Conservation (phyloP, 2,888 invertebrate species). For the Ectropis crepuscularia region DNA sequence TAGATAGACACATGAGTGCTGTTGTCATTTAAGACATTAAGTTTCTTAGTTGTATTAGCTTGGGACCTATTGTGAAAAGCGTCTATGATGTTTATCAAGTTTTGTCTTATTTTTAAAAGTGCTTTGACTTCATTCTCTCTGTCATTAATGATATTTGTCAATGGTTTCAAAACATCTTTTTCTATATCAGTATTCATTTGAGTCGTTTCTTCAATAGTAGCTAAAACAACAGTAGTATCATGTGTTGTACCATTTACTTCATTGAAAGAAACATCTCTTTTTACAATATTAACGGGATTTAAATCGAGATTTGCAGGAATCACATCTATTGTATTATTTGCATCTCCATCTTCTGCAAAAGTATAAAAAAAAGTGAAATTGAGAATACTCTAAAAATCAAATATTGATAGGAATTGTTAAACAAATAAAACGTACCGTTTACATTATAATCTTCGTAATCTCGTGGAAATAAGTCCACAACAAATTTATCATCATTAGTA, state of each 20-base stretch:
- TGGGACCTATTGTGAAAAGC: constrained; percentile 38
- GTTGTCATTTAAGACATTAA: constrained; percentile 26
- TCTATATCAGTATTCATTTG: constrained; percentile 41
- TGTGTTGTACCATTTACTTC: constrained; percentile 18
- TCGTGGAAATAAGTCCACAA: constrained; percentile 48
- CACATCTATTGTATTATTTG: constrained; percentile 25
- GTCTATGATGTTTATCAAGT: constrained; percentile 52
- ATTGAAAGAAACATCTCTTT: constrained; percentile 52
- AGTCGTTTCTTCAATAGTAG: constrained; percentile 17
- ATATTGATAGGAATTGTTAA: background rate
- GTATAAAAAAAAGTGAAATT: background rate
- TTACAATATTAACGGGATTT: constrained; percentile 53
- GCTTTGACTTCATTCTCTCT: constrained; percentile 61
- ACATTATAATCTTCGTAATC: constrained; percentile 3
- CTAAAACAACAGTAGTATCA: background rate
- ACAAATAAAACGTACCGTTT: constrained; percentile 12
- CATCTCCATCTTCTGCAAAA: constrained; percentile 6
- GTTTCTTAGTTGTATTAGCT: constrained; percentile 30
- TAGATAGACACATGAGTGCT: constrained; percentile 48
- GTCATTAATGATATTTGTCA: constrained; percentile 56
- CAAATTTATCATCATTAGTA: constrained; percentile 22
- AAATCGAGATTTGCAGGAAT: constrained; percentile 38
- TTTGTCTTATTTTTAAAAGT: constrained; percentile 54
- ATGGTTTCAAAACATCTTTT: constrained; percentile 50
- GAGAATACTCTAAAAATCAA: background rate